phyloP scores from a whole-genome alignment of 2,113 vertebrate species.

The Upupa epops region DNA sequence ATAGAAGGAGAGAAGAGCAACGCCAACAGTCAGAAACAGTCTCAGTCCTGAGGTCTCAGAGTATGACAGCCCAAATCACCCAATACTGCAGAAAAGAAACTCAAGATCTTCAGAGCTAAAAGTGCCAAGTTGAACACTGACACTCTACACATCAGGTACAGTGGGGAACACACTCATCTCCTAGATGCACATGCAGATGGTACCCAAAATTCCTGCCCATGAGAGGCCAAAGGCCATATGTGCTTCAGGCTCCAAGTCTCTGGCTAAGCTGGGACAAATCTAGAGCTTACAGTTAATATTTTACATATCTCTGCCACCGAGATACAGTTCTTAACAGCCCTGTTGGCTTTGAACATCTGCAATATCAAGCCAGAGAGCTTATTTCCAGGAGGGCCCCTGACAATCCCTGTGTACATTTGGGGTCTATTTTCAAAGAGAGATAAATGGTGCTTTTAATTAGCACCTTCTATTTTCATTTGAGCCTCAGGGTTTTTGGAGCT shows the following conservation, averaged over 20 bases:
- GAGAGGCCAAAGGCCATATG: neutral
- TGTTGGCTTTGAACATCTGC: neutral
- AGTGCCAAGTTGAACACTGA: neutral
- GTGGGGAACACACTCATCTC: neutral
- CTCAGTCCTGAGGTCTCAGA: neutral
- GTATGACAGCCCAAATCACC: neutral
- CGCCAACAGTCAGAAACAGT: neutral
- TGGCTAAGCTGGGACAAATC: neutral
- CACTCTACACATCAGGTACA: neutral
- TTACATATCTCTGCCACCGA: neutral
- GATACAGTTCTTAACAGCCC: neutral
- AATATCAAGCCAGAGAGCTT: neutral
- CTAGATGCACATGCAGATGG: neutral
- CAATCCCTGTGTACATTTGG: neutral
- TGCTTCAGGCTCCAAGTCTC: neutral
- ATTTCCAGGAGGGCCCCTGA: neutral
- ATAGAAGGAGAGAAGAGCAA: neutral
- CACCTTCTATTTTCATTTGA: constrained; percentile 72
- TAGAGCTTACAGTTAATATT: neutral
- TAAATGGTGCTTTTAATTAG: constrained; percentile 73
- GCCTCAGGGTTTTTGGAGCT: constrained; percentile 55
- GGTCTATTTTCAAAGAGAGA: constrained; percentile 66
- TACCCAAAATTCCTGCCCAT: neutral
- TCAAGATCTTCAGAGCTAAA: neutral
- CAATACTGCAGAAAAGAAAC: neutral